Evolutionary conservation across 2,888 invertebrate genomes (phyloP), one percentile per base, ranked within the genome.

Genomic region (Xanthorhoe spadicearia): DNA sequence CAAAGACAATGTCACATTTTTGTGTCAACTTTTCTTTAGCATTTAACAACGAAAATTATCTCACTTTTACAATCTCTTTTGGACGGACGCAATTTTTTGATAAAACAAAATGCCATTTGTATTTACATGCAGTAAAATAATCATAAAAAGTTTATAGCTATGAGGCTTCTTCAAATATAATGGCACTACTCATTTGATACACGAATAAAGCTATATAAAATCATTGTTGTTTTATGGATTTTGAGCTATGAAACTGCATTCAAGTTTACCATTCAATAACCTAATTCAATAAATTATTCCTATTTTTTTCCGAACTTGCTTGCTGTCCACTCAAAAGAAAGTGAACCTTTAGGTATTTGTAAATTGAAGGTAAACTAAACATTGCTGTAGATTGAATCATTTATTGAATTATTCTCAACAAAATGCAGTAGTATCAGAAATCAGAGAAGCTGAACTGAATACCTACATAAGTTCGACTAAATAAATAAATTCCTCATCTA

Each of bases 61-160:
- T 10, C 10, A 13, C 13, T 9, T 38, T 13, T 17, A 48, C 17
- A 48, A n/a, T 13, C n/a, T 15, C 1, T 48, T 17, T 48, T 17
- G 15, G 6, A 17, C 48, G 48, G 15, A 17, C 17, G 13, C 4
- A 15, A 17, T 17, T 17, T 48, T 48, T 48, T 48, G 8, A 17
- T 43, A 38, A 38, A 38, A 13, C n/a, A 23, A 51, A 0, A 19
- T 48, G 43, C 43, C 6, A 8, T 35, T 17, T 49, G 50, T 57
- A 32, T 64, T 56, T 60, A 58, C 49, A 66, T 23, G 61, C 50
- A 28, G 57, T 66, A 62, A 66, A 67, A 59, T 56, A 54, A 58
- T 67, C 67, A 46, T 67, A 52, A 63, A 63, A 56, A 18, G 17
- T 67, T 63, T 67, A 63, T 52, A 59, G 43, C 38, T 48, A 17